These are phyloP conservation scores for Dendroctonus ponderosae DNA, from an alignment of 1,140 invertebrate species.

Conservation along the genomic window DNA sequence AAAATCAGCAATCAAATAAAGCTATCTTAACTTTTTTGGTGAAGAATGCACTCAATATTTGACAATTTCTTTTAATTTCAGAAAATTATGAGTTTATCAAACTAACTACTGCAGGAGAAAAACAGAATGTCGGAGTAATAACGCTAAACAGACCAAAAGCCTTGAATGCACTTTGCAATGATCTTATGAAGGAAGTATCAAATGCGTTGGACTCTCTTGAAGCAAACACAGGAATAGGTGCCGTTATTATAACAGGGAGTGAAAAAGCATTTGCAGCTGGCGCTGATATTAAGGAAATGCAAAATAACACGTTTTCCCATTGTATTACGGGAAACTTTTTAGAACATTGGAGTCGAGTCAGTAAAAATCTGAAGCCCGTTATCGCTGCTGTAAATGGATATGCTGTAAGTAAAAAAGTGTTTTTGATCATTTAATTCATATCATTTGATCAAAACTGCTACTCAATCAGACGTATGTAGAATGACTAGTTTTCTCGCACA, in stretches of 20 bases:
- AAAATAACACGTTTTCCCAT: slow-evolving; percentile 71
- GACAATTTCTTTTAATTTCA: slow-evolving; percentile 7
- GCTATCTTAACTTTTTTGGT: too few relatives aligned
- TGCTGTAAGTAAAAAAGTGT: slow-evolving; percentile 66
- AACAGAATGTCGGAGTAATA: slow-evolving; percentile 89
- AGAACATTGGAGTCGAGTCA: slow-evolving; percentile 74
- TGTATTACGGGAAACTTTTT: slow-evolving; percentile 76
- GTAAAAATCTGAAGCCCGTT: slow-evolving; percentile 82
- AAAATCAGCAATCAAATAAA: too few relatives aligned
- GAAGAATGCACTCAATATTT: too few relatives aligned
- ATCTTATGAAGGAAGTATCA: slow-evolving; percentile 83
- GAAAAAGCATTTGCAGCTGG: slow-evolving; percentile 97
- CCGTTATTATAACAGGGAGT: slow-evolving; percentile 91
- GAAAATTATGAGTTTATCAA: slow-evolving; percentile 69
- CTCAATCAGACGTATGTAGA: too few relatives aligned
- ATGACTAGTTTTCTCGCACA: too few relatives aligned
- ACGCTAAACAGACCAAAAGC: slow-evolving; percentile 92
- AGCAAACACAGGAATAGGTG: slow-evolving; percentile 72
- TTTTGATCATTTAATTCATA: too few relatives aligned
- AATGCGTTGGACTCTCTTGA: slow-evolving; percentile 75
- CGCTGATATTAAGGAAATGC: slow-evolving; percentile 98
- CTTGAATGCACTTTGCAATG: slow-evolving; percentile 90
- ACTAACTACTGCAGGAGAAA: slow-evolving; percentile 77
- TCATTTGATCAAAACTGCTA: too few relatives aligned
- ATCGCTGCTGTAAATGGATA: slow-evolving; percentile 99